Conservation (phyloP, 2,888 invertebrate genomes). For the Apamea crenata region DNA sequence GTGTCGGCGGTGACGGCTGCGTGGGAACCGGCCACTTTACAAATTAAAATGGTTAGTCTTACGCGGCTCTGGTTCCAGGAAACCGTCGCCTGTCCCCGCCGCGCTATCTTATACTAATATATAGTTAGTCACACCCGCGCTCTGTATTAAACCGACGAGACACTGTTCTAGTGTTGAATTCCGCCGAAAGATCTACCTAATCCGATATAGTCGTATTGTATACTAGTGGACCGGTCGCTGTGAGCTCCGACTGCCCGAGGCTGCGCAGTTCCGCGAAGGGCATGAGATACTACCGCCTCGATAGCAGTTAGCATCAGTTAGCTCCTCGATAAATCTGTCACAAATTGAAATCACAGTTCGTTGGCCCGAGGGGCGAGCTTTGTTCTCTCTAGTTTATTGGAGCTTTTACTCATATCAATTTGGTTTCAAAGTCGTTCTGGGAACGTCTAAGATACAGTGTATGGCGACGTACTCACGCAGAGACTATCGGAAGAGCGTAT, state of each 20-base stretch:
- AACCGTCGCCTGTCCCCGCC: constrained; percentile 28
- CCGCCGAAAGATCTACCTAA: constrained; percentile 48
- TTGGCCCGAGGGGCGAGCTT: constrained; percentile 69
- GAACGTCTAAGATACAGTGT: constrained; percentile 55
- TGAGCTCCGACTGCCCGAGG: constrained; percentile 8
- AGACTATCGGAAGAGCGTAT: constrained; percentile 45
- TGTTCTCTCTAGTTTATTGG: constrained; percentile 69
- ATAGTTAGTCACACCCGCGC: constrained; percentile 65
- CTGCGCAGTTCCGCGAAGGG: constrained; percentile 73
- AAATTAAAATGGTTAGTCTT: constrained; percentile 26
- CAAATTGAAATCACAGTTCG: constrained; percentile 74
- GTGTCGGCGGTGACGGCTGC: not conserved
- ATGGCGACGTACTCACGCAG: constrained; percentile 16
- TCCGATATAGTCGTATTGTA: constrained; percentile 34
- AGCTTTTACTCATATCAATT: constrained; percentile 65
- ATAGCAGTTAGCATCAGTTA: constrained; percentile 72
- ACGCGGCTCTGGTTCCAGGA: constrained; percentile 48
- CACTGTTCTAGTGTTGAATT: constrained; percentile 62
- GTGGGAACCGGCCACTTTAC: constrained; percentile 52
- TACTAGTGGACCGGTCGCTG: constrained; percentile 29
- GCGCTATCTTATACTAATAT: constrained; percentile 40
- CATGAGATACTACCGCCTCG: constrained; percentile 66
- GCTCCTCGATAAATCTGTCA: constrained; percentile 81
- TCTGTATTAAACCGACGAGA: constrained; percentile 55
- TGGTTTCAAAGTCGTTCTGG: constrained; percentile 66